phyloP scores from a whole-genome alignment of 2,888 invertebrate species.

The Lasioglossum lativentre region DNA sequence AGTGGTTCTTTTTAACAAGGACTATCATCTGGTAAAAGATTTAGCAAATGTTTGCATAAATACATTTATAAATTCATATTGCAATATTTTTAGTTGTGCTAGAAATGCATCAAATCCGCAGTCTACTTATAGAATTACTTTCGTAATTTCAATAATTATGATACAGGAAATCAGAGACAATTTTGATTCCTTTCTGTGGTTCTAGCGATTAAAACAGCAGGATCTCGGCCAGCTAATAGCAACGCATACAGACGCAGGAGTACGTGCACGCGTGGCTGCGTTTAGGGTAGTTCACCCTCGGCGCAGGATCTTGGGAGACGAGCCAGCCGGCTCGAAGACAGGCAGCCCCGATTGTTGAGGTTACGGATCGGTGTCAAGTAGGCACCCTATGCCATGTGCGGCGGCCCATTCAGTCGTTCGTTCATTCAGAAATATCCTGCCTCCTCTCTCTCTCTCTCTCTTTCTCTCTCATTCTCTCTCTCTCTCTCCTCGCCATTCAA shows the following conservation, averaged over 20 bases:
- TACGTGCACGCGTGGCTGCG: background rate
- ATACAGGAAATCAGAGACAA: background rate
- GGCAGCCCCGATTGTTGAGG: constrained; percentile 72
- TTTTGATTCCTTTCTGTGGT: background rate
- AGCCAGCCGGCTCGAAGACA: constrained; percentile 69
- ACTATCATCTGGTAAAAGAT: too few relatives aligned
- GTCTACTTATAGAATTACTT: background rate
- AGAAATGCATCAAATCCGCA: background rate
- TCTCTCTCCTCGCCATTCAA: constrained; percentile 68
- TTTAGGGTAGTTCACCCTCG: background rate
- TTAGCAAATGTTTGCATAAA: too few relatives aligned
- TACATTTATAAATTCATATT: too few relatives aligned
- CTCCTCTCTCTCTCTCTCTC: constrained; percentile 63
- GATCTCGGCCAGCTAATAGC: background rate
- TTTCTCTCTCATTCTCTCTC: background rate
- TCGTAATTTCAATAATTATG: background rate
- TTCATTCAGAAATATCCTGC: constrained; percentile 77
- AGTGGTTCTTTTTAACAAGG: too few relatives aligned
- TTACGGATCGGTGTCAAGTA: constrained; percentile 77
- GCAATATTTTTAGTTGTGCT: too few relatives aligned
- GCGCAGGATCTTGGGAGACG: constrained; percentile 50
- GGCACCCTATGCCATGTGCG: constrained; percentile 76
- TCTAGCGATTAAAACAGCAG: background rate
- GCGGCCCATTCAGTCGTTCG: constrained; percentile 77
- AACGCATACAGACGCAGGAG: background rate